Evolutionary conservation across 2,797 vertebrate species (phyloP).

Genomic region (Cuniculus paca): DNA sequence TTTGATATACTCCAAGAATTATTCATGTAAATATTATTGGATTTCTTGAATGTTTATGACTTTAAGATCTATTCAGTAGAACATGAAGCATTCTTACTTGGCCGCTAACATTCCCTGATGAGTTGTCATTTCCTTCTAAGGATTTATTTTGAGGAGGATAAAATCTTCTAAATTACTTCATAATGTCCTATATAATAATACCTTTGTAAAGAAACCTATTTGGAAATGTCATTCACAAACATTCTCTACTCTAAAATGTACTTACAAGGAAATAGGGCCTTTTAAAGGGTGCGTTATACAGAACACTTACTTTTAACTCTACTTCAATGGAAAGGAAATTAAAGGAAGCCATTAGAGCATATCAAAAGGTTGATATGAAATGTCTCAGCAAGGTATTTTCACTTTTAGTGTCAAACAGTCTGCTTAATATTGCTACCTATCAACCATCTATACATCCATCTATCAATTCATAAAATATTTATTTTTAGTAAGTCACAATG

Average conservation of each 20-base stretch:
- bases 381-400: not conserved
- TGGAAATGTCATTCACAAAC: not conserved
- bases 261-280: not conserved
- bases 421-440: not conserved
- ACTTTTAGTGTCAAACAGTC: not conserved
- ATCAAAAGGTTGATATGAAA: not conserved
- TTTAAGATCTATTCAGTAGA: not conserved
- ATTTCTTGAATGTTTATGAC: not conserved
- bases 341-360: not conserved
- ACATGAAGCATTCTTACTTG: not conserved
- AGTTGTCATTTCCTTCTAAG: not conserved
- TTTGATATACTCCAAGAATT: not conserved
- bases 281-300: conserved; percentile 13
- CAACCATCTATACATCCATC: not conserved
- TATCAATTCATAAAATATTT: conserved; percentile 13
- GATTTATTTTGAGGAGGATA: conserved; percentile 23
- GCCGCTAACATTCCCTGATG: not conserved
- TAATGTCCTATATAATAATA: not conserved
- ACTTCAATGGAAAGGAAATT: not conserved
- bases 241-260: not conserved
- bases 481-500: conserved; percentile 3
- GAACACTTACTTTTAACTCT: not conserved
- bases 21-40: not conserved
- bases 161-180: conserved; percentile 1
- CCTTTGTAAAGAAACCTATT: not conserved